Base-by-base conservation (phyloP, 2,888 invertebrate species). In the Noctua comes region DNA sequence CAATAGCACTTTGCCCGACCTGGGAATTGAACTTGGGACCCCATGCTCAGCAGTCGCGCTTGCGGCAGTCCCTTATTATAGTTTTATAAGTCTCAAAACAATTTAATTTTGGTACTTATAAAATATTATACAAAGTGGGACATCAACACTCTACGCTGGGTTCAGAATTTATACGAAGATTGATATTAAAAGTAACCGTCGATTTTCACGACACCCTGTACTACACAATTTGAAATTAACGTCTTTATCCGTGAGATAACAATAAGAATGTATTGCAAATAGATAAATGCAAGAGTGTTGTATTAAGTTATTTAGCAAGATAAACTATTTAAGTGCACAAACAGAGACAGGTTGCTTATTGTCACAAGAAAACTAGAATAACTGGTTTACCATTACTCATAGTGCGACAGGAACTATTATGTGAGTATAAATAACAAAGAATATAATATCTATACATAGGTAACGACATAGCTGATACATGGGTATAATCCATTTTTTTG, bases 361-460 rank as follows among this genome's bases (percentile, higher is more conserved):
- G 83, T 79, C 43, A 27, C 59, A 40, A 76, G 62, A 36, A 46
- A 86, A 86, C 84, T 46, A 62, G 84, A 79, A 43, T 62, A 71
- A 79, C 84, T 73, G 54, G 84, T 84, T 84, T 62, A 24, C 5
- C 13, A 71, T 79, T 73, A 86, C 73, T 75, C 78, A 74, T 62
- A 72, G 40, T 21, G 64, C 31, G 36, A 21, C 76, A 68, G 72
- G 27, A 82, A 66, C 62, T 54, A 54, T 7, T 40, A 48, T 21
- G 68, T 59, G 16, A 68, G 27, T 48, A 21, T 84, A 46, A 71
- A 69, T 78, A 59, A 77, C 46, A 68, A 68, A 62, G 11, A 74
- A 54, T 64, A 36, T 36, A n/a, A 71, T 51, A 59, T 8, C 18
- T 13, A 27, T 8, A 27, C 36, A 36, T 10, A 24, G 54, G 24